Conservation (phyloP, 2,797 vertebrate species). For the Pseudochromis fuscus region DNA sequence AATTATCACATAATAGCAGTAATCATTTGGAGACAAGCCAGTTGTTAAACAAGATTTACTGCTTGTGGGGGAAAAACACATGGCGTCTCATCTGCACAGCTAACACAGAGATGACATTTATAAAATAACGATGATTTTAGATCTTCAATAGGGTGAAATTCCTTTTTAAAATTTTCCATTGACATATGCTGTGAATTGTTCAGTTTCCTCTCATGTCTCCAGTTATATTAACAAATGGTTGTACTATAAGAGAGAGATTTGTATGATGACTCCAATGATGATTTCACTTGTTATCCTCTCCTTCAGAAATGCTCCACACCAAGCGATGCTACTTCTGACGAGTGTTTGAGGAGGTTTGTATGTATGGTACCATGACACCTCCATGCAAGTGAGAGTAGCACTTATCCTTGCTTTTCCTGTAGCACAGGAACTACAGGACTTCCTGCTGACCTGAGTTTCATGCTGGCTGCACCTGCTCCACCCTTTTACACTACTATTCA, state of each 20-base stretch:
- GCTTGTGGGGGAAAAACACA: not conserved
- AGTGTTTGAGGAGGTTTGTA: not conserved
- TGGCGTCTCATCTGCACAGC: not conserved
- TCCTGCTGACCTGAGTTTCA: slow-evolving; percentile 13
- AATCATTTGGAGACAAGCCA: slow-evolving; percentile 14
- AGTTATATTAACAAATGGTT: not conserved
- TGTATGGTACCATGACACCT: not conserved
- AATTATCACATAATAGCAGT: not conserved
- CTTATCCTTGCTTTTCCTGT: slow-evolving; percentile 4
- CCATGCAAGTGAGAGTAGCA: not conserved
- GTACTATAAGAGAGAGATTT: not conserved
- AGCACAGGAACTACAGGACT: not conserved
- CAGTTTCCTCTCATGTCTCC: not conserved
- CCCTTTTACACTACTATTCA: slow-evolving; percentile 25
- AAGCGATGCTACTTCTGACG: not conserved
- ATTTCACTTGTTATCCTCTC: not conserved
- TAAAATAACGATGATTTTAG: not conserved
- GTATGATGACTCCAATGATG: not conserved
- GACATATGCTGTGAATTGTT: not conserved
- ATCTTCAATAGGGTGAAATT: too few relatives aligned
- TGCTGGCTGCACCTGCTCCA: slow-evolving; percentile 40
- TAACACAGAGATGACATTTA: not conserved
- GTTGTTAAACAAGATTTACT: slow-evolving; percentile 5
- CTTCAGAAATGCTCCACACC: not conserved
- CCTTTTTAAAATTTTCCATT: too few relatives aligned